Percentiles rank a stretch among this genome's conserved stretches.
Evolutionary conservation across 2,797 vertebrate genomes (phyloP).

Genomic region (Phoebastria nigripes): DNA sequence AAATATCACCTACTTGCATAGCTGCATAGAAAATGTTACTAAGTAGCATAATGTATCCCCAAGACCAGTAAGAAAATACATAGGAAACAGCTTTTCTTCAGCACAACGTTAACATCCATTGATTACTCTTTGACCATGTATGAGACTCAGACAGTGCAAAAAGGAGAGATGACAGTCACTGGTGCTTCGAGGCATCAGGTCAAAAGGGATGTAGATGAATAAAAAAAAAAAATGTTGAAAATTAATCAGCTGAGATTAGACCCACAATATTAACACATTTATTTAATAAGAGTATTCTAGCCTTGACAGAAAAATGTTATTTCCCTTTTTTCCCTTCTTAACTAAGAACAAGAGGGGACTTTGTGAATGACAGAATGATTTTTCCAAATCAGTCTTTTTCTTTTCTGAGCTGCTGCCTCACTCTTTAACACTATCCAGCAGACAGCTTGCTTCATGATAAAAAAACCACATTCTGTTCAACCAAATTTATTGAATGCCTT

Average conservation of each 20-base stretch:
- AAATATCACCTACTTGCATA: background rate
- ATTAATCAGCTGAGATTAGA: background rate
- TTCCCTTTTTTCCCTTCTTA: background rate
- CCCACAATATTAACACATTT: background rate
- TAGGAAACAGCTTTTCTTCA: background rate
- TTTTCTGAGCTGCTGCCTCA: background rate
- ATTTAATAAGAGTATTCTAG: background rate
- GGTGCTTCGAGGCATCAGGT: background rate
- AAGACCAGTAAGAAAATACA: accelerated
- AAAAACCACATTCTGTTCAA: background rate
- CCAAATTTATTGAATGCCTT: background rate
- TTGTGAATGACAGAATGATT: background rate
- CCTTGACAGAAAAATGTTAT: background rate
- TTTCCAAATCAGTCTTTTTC: background rate
- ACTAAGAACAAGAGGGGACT: background rate
- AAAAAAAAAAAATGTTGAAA: background rate
- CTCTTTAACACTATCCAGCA: background rate
- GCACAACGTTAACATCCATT: background rate
- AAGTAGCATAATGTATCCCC: background rate
- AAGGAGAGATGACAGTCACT: background rate
- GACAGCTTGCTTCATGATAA: background rate
- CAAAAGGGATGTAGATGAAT: background rate
- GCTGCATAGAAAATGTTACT: background rate
- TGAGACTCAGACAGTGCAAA: background rate
- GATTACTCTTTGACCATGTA: background rate